Evolutionary conservation across 2,113 vertebrate genomes (phyloP).

Genomic region (Montifringilla adamsi): DNA sequence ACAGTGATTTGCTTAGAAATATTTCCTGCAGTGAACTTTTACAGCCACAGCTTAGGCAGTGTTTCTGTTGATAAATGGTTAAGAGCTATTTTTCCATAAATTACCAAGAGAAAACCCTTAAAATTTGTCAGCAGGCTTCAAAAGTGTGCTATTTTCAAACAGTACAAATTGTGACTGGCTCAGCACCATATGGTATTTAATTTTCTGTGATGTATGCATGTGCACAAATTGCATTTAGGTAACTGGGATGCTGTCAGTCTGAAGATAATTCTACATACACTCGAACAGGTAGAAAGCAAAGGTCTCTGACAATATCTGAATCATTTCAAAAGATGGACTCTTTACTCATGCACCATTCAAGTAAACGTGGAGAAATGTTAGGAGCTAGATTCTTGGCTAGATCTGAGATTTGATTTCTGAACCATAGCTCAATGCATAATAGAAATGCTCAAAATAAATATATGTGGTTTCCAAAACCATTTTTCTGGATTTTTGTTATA

Average conservation of each 20-base stretch:
- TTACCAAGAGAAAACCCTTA: conserved; percentile 45
- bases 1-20: conserved; percentile 27
- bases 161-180: conserved; percentile 67
- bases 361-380: neutral
- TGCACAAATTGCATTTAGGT: conserved; percentile 57
- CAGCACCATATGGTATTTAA: conserved; percentile 70
- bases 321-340: neutral
- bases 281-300: conserved; percentile 32
- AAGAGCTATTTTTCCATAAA: conserved; percentile 58
- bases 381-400: neutral
- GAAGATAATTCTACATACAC: conserved; percentile 21
- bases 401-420: neutral
- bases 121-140: conserved; percentile 64
- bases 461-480: neutral
- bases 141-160: conserved; percentile 63
- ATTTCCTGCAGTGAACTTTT: conserved; percentile 37
- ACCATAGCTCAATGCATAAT: neutral
- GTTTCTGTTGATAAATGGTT: conserved; percentile 47
- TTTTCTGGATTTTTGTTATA: neutral
- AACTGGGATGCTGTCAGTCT: conserved; percentile 38
- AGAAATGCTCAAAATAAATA: neutral
- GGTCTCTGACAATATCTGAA: neutral
- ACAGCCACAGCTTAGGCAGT: neutral
- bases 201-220: conserved; percentile 65
- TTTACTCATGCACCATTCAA: neutral